These are phyloP conservation scores for Ophioninae sp. DNA, from an alignment of 2,888 invertebrate species.

Conservation along the genomic window DNA sequence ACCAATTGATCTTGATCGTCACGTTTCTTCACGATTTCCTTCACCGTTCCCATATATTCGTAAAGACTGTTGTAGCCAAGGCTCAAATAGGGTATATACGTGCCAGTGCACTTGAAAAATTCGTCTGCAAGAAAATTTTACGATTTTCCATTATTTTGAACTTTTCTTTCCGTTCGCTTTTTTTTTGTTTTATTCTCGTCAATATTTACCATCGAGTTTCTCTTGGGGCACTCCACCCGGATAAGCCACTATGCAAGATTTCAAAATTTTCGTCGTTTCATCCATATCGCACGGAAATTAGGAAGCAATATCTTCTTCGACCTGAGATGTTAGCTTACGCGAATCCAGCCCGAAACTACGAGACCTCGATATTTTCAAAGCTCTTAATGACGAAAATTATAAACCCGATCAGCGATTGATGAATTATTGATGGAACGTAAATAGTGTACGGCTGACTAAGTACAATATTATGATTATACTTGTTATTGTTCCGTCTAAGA, in stretches of 20 bases:
- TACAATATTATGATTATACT: conserved; percentile 10
- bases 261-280: conserved; percentile 41
- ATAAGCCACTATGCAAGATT: conserved; percentile 58
- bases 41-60: conserved; percentile 53
- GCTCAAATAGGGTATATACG: conserved; percentile 62
- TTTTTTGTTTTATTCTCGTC: not conserved
- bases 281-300: conserved; percentile 38
- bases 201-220: conserved; percentile 61
- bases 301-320: not conserved
- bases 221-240: conserved; percentile 63
- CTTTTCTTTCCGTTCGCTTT: not conserved
- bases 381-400: conserved; percentile 13
- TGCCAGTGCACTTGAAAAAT: conserved; percentile 59
- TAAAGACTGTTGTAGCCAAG: conserved; percentile 62
- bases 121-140: conserved; percentile 38
- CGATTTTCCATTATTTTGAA: not conserved
- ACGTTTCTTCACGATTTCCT: conserved; percentile 49
- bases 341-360: conserved; percentile 21
- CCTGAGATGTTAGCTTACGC: conserved; percentile 9
- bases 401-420: not conserved
- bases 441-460: not conserved
- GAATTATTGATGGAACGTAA: not conserved
- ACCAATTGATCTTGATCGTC: conserved; percentile 45
- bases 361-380: not conserved
- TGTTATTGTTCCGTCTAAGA: not conserved